Base-by-base conservation (phyloP, 1,140 invertebrate genomes). In the Microplitis demolitor region DNA sequence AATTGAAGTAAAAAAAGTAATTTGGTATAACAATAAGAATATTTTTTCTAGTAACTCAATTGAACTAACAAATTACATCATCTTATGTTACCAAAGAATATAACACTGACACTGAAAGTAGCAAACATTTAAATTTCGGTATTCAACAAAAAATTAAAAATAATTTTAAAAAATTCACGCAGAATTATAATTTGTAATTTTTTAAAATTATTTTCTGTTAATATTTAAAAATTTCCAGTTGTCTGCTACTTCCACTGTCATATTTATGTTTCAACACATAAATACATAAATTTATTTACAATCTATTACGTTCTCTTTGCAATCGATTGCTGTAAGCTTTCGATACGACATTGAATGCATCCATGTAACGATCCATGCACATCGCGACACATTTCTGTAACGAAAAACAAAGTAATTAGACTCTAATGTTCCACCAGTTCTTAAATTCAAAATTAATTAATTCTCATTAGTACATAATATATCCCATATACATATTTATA, bases 311-410 rank as follows among this genome's bases (percentile, higher is more conserved):
- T 85, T 96, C 94, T 77, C 90, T 88, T 83, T 96, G 93, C 77
- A 97, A 89, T 81, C 96, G 90, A 83, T 89, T 91, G 79, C 91
- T 92, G 82, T 97, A 98, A 2, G 95, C 91, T 84, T 91, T 90
- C 13, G 95, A 96, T 35, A 98, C 95, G 62, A 97, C 87, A 88
- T 97, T 96, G 91, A 94, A 97, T 4, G 96, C 91, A 85, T 98
- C 97, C 94, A 98, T 97, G 88, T 97, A 98, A 77, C 97, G 90
- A 85, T 99, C 97, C 96, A 98, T 98, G 85, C 96, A 98, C 95
- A 98, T 96, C 11, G 96, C 95, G 76, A 99, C 90, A 87, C 97
- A 98, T 93, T 98, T 98, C 92, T 96, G 89, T 64, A 90, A 91
- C 81, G 73, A 82, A 76, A 24, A 24, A 24, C 24, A 24, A 24